Evolutionary conservation across 2,888 invertebrate genomes (phyloP).

Genomic region (Dusona sp.): DNA sequence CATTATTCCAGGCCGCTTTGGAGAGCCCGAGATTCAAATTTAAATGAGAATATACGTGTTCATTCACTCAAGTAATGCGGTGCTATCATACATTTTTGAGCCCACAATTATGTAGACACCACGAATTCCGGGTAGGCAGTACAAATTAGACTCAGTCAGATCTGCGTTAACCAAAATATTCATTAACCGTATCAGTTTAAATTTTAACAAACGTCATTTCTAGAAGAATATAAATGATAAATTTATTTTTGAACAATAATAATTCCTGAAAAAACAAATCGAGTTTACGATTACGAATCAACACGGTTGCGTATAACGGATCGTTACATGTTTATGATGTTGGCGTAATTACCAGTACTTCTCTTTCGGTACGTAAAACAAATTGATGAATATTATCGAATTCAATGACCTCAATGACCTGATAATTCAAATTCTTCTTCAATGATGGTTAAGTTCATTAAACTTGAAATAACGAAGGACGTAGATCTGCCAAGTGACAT

Average conservation of each 20-base stretch:
- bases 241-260: not conserved
- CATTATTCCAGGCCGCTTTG: slow-evolving; percentile 8
- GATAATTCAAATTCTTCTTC: not conserved
- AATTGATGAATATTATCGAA: not conserved
- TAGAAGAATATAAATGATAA: slow-evolving; percentile 13
- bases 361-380: not conserved
- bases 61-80: slow-evolving; percentile 31
- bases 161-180: slow-evolving; percentile 13
- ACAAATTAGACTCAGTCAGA: slow-evolving; percentile 1
- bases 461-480: not conserved
- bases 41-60: slow-evolving; percentile 14
- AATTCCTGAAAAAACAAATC: not conserved
- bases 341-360: not conserved
- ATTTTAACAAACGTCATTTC: not conserved
- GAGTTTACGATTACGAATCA: not conserved
- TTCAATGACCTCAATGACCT: not conserved
- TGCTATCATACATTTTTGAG: slow-evolving; percentile 30
- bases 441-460: not conserved
- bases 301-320: not conserved
- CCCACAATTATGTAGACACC: not conserved
- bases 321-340: not conserved
- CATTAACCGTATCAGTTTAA: not conserved
- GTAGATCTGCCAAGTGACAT: not conserved
- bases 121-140: not conserved
- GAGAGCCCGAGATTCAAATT: not conserved